A percentile compares a stretch with the other conserved stretches of the same genome.
Evolutionary conservation across 53 echinoderm and acorn worm genomes (phyloP).

Genomic region (Stichopus horrens): DNA sequence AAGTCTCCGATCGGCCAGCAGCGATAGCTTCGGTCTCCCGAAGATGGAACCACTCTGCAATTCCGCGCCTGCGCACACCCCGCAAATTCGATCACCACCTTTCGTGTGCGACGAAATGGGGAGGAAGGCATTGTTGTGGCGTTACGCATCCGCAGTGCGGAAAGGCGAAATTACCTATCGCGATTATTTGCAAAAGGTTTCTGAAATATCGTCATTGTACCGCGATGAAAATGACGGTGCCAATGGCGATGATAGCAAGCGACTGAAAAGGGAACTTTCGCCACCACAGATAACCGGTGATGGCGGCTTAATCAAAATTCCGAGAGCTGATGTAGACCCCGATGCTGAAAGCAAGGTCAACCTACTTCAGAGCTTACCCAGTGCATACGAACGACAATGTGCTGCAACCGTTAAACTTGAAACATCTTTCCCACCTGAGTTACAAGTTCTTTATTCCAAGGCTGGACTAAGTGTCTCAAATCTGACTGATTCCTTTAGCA

Average conservation of each 20-base stretch:
- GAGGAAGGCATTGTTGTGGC: slow-evolving; percentile 59
- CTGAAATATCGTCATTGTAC: slow-evolving; percentile 67
- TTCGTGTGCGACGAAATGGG: slow-evolving; percentile 60
- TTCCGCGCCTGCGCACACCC: not conserved
- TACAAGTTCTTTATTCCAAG: slow-evolving; percentile 66
- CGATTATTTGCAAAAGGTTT: slow-evolving; percentile 72
- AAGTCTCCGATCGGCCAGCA: not conserved
- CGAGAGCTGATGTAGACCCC: not conserved
- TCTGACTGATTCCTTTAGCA: slow-evolving; percentile 50
- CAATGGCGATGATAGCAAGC: no score
- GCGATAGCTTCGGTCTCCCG: not conserved
- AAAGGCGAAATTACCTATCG: slow-evolving; percentile 67
- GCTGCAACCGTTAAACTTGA: not conserved
- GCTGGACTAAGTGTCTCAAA: slow-evolving; percentile 61
- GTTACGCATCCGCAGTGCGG: slow-evolving; percentile 63
- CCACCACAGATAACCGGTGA: not conserved
- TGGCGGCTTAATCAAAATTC: slow-evolving; percentile 13
- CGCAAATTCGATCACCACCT: slow-evolving; percentile 38
- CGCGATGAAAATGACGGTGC: slow-evolving; percentile 25
- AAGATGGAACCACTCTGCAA: slow-evolving; percentile 50
- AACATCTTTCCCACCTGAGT: slow-evolving; percentile 56
- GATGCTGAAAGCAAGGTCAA: not conserved
- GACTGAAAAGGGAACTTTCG: not conserved
- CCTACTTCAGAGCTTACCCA: not conserved
- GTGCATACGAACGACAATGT: slow-evolving; percentile 28